Evolutionary conservation across 1,140 invertebrate genomes (phyloP).

Genomic region (Caenorhabditis latens): DNA sequence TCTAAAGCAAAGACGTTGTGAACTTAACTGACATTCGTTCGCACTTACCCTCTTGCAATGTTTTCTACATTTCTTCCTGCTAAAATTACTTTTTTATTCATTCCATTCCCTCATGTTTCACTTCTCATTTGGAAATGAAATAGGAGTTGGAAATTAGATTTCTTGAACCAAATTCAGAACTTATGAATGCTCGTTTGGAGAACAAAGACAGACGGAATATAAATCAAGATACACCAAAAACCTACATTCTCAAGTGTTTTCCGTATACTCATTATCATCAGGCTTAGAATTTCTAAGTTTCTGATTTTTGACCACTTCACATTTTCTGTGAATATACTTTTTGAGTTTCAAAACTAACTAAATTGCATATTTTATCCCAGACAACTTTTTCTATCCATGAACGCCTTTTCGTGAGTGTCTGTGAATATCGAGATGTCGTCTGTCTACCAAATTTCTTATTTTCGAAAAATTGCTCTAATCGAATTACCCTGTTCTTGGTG

Average conservation of each 20-base stretch:
- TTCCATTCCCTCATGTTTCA: not conserved
- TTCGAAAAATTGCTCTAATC: not conserved
- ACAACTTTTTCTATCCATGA: not conserved
- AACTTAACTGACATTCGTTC: slow-evolving; percentile 43
- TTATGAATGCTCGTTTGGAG: not conserved
- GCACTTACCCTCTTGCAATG: not conserved
- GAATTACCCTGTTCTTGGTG: not conserved
- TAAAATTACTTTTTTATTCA: not conserved
- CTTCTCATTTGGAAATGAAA: not conserved
- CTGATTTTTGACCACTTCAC: too few species aligned
- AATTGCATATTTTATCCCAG: not conserved
- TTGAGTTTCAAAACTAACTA: too few species aligned
- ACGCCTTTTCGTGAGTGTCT: not conserved
- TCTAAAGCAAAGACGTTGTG: slow-evolving; percentile 42
- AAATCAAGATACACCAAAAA: not conserved
- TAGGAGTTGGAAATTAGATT: not conserved
- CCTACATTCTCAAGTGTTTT: not conserved
- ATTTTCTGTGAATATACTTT: too few species aligned
- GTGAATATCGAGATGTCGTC: not conserved
- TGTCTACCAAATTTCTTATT: not conserved
- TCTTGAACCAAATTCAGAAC: not conserved
- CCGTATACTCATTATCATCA: too few species aligned
- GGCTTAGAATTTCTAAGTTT: too few species aligned
- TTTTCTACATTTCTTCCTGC: not conserved
- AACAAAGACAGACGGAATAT: not conserved